These are phyloP conservation scores for Notolabrus celidotus DNA, from an alignment of 2,797 vertebrate genomes.

Conservation along the genomic window DNA sequence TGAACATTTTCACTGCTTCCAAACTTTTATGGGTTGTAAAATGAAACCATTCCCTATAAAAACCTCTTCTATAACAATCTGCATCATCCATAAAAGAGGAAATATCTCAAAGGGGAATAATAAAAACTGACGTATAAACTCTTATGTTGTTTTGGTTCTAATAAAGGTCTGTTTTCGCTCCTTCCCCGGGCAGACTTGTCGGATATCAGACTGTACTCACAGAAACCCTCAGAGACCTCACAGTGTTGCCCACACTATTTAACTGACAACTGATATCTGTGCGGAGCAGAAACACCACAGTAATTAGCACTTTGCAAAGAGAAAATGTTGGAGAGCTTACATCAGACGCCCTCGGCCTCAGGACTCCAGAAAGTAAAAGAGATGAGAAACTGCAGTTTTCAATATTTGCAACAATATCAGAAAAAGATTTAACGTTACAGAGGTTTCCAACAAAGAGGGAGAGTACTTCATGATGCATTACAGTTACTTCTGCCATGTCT, in stretches of 20 bases:
- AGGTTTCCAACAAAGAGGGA: not conserved
- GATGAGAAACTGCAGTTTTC: not conserved
- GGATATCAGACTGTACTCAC: not conserved
- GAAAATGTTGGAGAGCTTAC: not conserved
- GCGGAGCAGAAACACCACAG: conserved; percentile 10
- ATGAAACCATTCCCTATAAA: too few relatives aligned
- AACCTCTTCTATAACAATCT: too few relatives aligned
- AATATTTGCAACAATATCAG: not conserved
- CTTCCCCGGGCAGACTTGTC: not conserved
- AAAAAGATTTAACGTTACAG: not conserved
- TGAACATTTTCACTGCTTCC: too few relatives aligned
- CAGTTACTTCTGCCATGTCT: too few relatives aligned
- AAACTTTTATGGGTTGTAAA: too few relatives aligned
- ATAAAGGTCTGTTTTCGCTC: not conserved
- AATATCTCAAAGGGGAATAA: not conserved
- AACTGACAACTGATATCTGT: conserved; percentile 8
- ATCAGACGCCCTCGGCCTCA: not conserved
- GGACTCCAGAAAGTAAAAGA: too few relatives aligned
- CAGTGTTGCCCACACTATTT: conserved; percentile 5
- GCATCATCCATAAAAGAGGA: not conserved
- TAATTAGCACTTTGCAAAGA: conserved; percentile 3
- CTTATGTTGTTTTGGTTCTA: not conserved
- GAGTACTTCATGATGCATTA: not conserved
- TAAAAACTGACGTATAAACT: not conserved
- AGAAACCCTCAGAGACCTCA: conserved; percentile 2